Evolutionary conservation across 2,797 vertebrate species (phyloP).

Genomic region (Naso thynnoides): DNA sequence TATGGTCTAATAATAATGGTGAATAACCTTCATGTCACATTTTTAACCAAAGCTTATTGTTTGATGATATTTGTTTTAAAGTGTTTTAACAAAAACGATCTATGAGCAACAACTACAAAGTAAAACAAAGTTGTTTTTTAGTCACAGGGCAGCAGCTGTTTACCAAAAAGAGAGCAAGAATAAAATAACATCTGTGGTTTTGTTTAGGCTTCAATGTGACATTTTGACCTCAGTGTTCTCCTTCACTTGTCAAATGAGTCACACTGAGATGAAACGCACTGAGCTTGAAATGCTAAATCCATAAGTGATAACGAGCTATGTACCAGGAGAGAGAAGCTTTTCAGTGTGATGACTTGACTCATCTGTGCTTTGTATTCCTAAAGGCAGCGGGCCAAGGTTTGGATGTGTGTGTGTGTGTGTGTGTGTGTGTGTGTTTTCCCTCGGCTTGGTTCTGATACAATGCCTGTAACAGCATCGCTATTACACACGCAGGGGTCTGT

Average conservation of each 20-base stretch:
- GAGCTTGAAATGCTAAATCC: conserved; percentile 14
- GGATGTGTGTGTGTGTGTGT: conserved; percentile 16
- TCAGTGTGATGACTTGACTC: conserved; percentile 1
- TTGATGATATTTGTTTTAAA: not conserved
- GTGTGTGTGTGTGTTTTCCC: conserved; percentile 14
- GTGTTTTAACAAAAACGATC: not conserved
- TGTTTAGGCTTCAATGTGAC: not conserved
- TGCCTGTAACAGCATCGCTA: conserved; percentile 22
- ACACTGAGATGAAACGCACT: not conserved
- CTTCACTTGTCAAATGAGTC: conserved; percentile 3
- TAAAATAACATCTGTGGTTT: not conserved
- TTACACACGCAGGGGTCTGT: conserved; percentile 40
- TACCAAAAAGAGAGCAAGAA: not conserved
- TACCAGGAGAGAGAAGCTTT: conserved; percentile 9
- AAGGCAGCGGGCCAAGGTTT: conserved; percentile 18
- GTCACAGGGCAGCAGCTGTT: not conserved
- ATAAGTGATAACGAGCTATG: conserved; percentile 16
- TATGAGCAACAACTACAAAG: not conserved
- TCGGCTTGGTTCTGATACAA: conserved; percentile 22
- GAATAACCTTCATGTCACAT: not conserved
- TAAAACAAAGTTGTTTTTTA: not conserved
- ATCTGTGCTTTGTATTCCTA: conserved; percentile 38
- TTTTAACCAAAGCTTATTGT: not conserved
- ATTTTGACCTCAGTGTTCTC: conserved; percentile 6
- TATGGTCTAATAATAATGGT: not conserved